Base-by-base conservation (phyloP, 2,888 invertebrate species). In the Pogonocherus hispidulus region DNA sequence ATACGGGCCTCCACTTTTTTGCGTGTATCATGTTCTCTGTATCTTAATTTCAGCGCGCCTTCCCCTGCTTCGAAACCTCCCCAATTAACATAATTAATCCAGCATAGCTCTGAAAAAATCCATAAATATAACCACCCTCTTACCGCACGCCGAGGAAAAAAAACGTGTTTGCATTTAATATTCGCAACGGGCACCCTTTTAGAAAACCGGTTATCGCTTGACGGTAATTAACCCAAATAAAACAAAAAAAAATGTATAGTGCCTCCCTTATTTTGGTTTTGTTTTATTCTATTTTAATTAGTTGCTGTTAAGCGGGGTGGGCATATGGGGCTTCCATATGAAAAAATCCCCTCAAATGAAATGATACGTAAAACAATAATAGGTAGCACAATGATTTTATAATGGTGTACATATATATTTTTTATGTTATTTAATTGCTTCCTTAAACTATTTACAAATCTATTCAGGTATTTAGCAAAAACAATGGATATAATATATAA, bases 61-160 rank as follows among this genome's bases (percentile, higher is more conserved):
- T 65, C 70, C 49, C 63, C 62, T 67, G 23, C 19, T 4, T 47
- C 44, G 41, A 52, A 66, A 68, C 70, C 74, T 69, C 62, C 66
- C 70, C 74, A 74, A 74, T 74, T 74, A 74, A 68, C 71, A 74
- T 74, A 74, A 74, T 74, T 74, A 74, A 74, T 74, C 74, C 71
- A 72, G 72, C 72, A 70, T 67, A 60, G 72, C 63, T 70, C 69
- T 60, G 72, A 72, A 75, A 75, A 76, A 76, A 63, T 56, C 68
- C 67, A 72, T 71, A 73, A 76, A 74, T 74, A 74, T 73, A 73
- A 72, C 72, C 74, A 73, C 74, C 74, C 76, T 71, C 70, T 70
- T 71, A 70, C 72, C 75, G 54, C 76, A 71, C 66, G 60, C 46
- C 71, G 69, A 68, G 69, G 67, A 51, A 70, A 71, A 77, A 77